Evolutionary conservation across 2,797 vertebrate species (phyloP).

Genomic region (Scleropages formosus): DNA sequence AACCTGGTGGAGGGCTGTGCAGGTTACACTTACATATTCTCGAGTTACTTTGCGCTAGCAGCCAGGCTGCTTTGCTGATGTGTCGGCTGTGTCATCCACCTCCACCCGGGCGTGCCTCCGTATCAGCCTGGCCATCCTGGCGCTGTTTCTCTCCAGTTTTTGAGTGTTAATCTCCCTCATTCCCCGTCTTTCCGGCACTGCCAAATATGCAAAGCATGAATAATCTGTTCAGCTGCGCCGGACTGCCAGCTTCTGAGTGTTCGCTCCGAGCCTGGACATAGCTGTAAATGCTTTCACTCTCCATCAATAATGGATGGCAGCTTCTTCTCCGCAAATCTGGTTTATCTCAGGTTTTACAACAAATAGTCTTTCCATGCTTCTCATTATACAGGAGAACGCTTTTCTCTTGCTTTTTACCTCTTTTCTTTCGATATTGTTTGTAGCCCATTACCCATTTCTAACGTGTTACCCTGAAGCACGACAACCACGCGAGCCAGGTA

Average conservation of each 20-base stretch:
- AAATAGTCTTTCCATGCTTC: slow-evolving; percentile 33
- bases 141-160: background rate
- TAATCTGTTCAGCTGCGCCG: background rate
- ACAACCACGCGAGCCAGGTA: too few species aligned
- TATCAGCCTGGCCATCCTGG: slow-evolving; percentile 16
- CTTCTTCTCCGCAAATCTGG: slow-evolving; percentile 27
- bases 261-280: background rate
- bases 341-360: slow-evolving; percentile 16
- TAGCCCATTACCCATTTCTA: too few species aligned
- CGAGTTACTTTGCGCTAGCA: background rate
- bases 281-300: slow-evolving; percentile 8
- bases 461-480: too few species aligned
- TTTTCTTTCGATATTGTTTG: too few species aligned
- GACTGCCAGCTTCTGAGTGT: background rate
- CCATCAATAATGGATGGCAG: slow-evolving; percentile 31
- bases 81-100: background rate
- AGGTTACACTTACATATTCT: slow-evolving; percentile 34
- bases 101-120: background rate
- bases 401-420: too few species aligned
- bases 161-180: slow-evolving; percentile 14
- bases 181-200: slow-evolving; percentile 2
- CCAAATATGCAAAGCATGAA: slow-evolving; percentile 3
- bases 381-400: slow-evolving; percentile 20
- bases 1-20: slow-evolving; percentile 23
- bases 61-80: background rate